Base-by-base conservation (phyloP, 2,888 invertebrate species). In the Clusia tigrina region DNA sequence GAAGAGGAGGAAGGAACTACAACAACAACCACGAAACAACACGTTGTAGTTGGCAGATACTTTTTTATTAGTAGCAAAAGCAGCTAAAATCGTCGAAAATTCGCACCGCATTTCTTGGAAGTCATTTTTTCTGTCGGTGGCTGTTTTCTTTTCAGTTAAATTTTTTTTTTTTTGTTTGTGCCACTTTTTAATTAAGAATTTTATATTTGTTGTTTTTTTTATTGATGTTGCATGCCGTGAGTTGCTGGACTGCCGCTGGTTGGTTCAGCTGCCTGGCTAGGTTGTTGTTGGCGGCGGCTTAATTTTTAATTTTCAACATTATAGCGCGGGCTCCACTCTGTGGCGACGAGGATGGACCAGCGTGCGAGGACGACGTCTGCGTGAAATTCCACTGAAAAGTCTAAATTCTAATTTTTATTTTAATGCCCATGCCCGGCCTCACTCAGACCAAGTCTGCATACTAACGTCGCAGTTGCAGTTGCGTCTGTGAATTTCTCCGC, bases 101-200 rank as follows among this genome's bases (percentile, higher is more conserved):
- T 62, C 55, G 6, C 54, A 54, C 58, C 62, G 62, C 59, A 64
- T 64, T 66, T 66, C 66, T 62, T 58, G 59, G 66, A 66, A 66
- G 22, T 65, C 10, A 38, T 32, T 55, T 46, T 18, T 42, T 42
- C 42, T 42, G n/a, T n/a, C n/a, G n/a, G n/a, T n/a, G n/a, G n/a
- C n/a, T 15, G 42, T 42, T 42, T 55, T 59, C 46, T 51, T 42
- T 46, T 59, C 52, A 37, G 24, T 2, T 46, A 25, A 46, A 42
- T 6, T 37, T 57, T 38, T 57, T n/a, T n/a, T n/a, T n/a, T n/a
- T n/a, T n/a, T n/a, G n/a, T 55, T 54, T 61, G 58, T 48, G 62
- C 54, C 66, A 58, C 66, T 64, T 64, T 66, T 66, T 62, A 63
- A 66, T 66, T 66, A 66, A 64, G 66, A 53, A 63, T 63, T 61